These are phyloP conservation scores for Xyrauchen texanus DNA, from an alignment of 2,113 vertebrate genomes.

Conservation along the genomic window DNA sequence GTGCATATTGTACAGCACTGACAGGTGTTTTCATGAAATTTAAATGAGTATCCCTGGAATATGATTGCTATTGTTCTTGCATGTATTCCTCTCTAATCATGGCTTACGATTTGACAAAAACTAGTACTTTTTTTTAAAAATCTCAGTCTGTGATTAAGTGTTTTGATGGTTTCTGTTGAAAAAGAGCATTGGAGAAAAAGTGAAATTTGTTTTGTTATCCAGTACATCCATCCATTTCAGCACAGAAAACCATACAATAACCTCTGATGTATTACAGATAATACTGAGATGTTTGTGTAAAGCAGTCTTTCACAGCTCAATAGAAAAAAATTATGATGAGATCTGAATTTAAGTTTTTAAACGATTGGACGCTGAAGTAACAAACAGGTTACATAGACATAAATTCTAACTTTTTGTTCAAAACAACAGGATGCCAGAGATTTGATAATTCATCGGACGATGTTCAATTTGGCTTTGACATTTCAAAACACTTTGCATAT, in stretches of 20 bases:
- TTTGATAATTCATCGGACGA: too few relatives aligned
- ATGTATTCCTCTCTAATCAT: not conserved
- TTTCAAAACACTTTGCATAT: too few relatives aligned
- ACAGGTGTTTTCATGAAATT: conserved; percentile 30
- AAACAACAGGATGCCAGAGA: too few relatives aligned
- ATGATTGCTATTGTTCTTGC: not conserved
- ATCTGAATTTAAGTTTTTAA: conserved; percentile 1
- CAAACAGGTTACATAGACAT: not conserved
- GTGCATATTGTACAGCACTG: conserved; percentile 30
- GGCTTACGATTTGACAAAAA: conserved; percentile 12
- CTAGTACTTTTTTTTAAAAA: not conserved
- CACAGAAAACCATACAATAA: conserved; percentile 10
- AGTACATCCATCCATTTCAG: conserved; percentile 34
- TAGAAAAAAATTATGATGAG: conserved; percentile 16
- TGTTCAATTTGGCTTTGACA: too few relatives aligned
- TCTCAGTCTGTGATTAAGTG: not conserved
- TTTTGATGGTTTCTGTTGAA: not conserved
- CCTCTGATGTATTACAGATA: conserved; percentile 17
- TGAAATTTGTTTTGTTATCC: conserved; percentile 59
- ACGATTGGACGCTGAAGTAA: not conserved
- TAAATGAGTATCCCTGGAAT: conserved; percentile 18
- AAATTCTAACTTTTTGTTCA: too few relatives aligned
- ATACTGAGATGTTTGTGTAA: conserved; percentile 16
- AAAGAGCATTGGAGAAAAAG: conserved; percentile 5
- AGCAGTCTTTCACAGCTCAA: conserved; percentile 9